Base-by-base conservation (phyloP, 2,113 vertebrate species). In the Lethenteron camtschaticum region DNA sequence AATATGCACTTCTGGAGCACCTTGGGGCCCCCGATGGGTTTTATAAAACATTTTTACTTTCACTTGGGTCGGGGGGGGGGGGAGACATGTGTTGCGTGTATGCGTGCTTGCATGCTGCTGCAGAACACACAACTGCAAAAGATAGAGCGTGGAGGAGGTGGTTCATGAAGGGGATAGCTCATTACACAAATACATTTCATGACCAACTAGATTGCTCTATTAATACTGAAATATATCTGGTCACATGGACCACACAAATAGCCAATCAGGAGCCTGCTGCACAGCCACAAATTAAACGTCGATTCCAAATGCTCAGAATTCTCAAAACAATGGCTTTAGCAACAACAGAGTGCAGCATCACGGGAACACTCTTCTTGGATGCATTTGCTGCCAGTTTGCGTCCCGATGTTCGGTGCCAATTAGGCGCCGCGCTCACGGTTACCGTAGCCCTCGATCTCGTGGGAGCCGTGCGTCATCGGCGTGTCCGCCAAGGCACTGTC, bases 341-440 rank as follows among this genome's bases (percentile, higher is more conserved):
- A 11, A 16, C 9, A 13, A 24, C n/a, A 58, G 60, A 70, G 16
- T 70, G 69, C 14, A 24, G 14, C 14, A 11, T 16, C n/a, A 8
- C 57, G 12, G 8, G 56, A 69, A 56, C 12, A 69, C n/a, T 16
- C 20, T 69, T 56, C 11, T 68, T 16, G 63, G 11, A 16, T 68
- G 63, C 11, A 16, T 11, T 69, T 20, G 69, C 10, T 12, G n/a
- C 13, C 4, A 10, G 55, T 57, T 58, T 58, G 6, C 20, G 12
- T 11, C 74, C 77, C 94, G 88, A 89, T 70, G 90, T 86, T 74
- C 92, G 88, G 89, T 87, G 16, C 88, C 76, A 95, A 77, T 58
- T 90, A 89, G 9, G 86, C 85, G 77, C 90, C 90, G 8, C 89
- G 88, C 77, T 91, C 89, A 80, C 87, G 90, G 80, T 89, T 89